A percentile compares a stretch with the other conserved stretches of the same genome.
These are phyloP conservation scores for Bombus superbus DNA, from an alignment of 1,140 invertebrate species.

Conservation along the genomic window DNA sequence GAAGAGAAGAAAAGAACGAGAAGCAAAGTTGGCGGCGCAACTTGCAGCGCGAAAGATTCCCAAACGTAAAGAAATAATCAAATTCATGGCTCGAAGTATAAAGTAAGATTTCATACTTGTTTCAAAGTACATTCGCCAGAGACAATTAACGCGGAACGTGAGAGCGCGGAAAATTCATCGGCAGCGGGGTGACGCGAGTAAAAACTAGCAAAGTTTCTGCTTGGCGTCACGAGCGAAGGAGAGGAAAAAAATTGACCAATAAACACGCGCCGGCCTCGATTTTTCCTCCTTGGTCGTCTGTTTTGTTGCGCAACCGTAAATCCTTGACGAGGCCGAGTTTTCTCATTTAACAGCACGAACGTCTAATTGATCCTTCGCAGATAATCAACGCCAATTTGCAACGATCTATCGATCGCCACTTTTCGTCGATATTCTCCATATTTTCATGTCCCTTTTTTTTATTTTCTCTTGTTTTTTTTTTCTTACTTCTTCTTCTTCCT, in stretches of 20 bases:
- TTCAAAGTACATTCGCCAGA: not conserved
- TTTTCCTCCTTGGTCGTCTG: constrained; percentile 39
- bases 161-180: not conserved
- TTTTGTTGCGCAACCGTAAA: constrained; percentile 51
- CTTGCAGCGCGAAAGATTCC: not conserved
- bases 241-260: constrained; percentile 16
- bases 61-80: not conserved
- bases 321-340: constrained; percentile 56
- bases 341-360: constrained; percentile 53
- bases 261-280: constrained; percentile 47
- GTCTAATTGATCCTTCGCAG: constrained; percentile 54
- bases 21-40: not conserved
- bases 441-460: not conserved
- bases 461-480: not conserved
- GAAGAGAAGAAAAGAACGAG: not conserved
- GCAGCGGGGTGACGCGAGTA: not conserved
- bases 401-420: constrained; percentile 36
- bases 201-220: not conserved
- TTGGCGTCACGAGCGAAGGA: not conserved
- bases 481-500: not conserved
- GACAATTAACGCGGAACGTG: not conserved
- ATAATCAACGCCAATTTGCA: constrained; percentile 2
- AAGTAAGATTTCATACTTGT: not conserved
- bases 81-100: not conserved
- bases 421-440: not conserved